phyloP scores from a whole-genome alignment of 2,888 invertebrate species.

The Sipha maydis region DNA sequence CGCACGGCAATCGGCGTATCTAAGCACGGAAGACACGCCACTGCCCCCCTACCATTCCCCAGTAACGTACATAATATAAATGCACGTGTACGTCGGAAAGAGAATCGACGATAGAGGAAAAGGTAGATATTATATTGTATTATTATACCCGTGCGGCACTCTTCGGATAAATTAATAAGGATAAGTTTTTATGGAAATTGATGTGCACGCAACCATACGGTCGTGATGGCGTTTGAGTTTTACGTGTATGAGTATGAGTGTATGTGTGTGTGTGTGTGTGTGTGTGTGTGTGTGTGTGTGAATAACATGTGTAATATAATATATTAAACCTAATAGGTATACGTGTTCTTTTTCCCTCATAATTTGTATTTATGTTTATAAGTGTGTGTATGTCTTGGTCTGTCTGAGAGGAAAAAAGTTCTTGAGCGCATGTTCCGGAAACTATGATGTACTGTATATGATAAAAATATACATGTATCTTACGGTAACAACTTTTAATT shows the following conservation, averaged over 20 bases:
- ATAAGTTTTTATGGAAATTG: background rate
- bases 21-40: background rate
- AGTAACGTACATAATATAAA: background rate
- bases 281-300: no score
- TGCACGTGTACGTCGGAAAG: background rate
- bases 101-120: background rate
- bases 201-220: background rate
- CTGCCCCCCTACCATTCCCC: background rate
- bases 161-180: background rate
- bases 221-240: background rate
- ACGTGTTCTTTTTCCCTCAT: background rate
- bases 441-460: background rate
- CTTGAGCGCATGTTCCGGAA: background rate
- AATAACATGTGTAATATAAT: background rate
- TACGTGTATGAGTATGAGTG: no score
- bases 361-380: no score
- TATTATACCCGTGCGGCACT: background rate
- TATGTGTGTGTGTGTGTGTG: no score
- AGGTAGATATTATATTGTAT: no score
- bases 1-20: background rate
- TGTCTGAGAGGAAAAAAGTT: background rate
- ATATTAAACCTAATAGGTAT: background rate
- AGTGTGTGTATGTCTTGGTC: background rate
- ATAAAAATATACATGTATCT: background rate
- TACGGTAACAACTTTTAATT: background rate